phyloP scores from a whole-genome alignment of 2,888 invertebrate genomes.

The Drosophila mimica region DNA sequence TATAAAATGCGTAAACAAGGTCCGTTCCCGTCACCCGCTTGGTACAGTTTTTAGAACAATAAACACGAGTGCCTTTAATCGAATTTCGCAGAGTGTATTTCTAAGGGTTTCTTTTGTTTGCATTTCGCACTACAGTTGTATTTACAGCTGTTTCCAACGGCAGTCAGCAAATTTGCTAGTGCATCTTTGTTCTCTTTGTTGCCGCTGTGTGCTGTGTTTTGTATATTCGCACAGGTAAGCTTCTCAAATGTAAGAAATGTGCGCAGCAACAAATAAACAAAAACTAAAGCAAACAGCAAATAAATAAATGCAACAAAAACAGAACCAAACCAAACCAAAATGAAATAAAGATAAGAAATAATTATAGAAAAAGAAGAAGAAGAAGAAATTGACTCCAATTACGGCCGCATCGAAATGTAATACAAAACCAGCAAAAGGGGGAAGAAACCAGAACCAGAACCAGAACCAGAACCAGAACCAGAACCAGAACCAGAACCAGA shows the following conservation, averaged over 20 bases:
- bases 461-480: too few relatives aligned
- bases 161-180: slow-evolving; percentile 41
- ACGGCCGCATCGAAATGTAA: slow-evolving; percentile 41
- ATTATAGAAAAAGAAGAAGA: background rate
- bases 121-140: slow-evolving; percentile 54
- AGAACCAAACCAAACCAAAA: background rate
- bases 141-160: slow-evolving; percentile 59
- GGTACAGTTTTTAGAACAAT: background rate
- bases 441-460: background rate
- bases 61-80: background rate
- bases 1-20: background rate
- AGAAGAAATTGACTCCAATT: slow-evolving; percentile 40
- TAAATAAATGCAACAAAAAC: background rate
- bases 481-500: too few relatives aligned
- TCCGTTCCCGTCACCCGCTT: background rate
- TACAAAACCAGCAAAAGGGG: slow-evolving; percentile 11
- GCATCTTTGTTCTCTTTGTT: background rate
- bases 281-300: background rate
- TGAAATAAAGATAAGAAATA: slow-evolving; percentile 12
- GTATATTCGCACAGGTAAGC: slow-evolving; percentile 21
- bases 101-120: background rate
- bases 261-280: background rate
- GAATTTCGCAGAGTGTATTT: background rate
- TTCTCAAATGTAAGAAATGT: slow-evolving; percentile 2
- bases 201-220: slow-evolving; percentile 1